phyloP scores from a whole-genome alignment of 2,888 invertebrate genomes.

The Amorpha juglandis region DNA sequence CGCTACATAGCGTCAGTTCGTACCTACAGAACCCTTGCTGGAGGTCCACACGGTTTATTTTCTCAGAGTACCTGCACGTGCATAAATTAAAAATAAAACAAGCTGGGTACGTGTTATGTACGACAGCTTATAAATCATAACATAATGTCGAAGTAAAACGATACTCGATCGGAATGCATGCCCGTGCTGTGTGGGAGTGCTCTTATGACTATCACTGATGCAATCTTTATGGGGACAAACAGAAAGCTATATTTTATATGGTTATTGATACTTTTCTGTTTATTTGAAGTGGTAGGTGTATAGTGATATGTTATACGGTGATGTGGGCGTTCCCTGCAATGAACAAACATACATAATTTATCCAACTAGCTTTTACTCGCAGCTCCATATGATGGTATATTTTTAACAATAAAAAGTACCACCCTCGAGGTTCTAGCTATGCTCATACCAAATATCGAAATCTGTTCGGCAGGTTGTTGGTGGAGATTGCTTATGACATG shows the following conservation, averaged over 20 bases:
- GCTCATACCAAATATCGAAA: no score
- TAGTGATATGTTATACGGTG: background rate
- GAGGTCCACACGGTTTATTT: background rate
- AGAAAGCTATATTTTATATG: background rate
- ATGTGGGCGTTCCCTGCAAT: background rate
- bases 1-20: no score
- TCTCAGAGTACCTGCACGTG: conserved; percentile 1
- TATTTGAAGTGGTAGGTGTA: background rate
- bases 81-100: conserved; percentile 24
- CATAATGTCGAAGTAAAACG: conserved; percentile 22
- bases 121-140: conserved; percentile 25
- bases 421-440: no score
- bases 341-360: no score
- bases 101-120: conserved; percentile 5
- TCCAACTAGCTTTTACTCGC: no score
- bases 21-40: background rate
- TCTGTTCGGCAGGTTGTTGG: no score
- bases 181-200: conserved; percentile 7
- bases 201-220: conserved; percentile 6
- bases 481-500: no score
- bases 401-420: no score
- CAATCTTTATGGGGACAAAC: conserved; percentile 21
- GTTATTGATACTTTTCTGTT: conserved; percentile 7
- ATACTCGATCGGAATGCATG: conserved; percentile 14
- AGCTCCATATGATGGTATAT: no score